Conservation (phyloP, 2,888 invertebrate species). For the Pammene fasciana region DNA sequence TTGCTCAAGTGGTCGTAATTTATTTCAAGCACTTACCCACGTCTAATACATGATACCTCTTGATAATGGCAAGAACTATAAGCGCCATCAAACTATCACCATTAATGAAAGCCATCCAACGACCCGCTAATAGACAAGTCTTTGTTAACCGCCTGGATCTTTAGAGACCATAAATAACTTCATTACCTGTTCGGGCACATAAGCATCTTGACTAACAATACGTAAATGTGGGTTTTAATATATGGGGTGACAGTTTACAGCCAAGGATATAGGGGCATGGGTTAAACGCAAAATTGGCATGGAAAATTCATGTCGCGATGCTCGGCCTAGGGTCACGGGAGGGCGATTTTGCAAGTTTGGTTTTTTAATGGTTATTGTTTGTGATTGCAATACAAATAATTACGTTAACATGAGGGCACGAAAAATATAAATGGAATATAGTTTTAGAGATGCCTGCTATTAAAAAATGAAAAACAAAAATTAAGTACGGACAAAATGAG, state of each 20-base stretch:
- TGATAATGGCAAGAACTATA: slow-evolving; percentile 42
- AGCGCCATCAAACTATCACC: slow-evolving; percentile 38
- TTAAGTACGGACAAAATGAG: too few species aligned
- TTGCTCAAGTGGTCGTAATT: slow-evolving; percentile 6
- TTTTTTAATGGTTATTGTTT: neutral
- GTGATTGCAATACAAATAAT: neutral
- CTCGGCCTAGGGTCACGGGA: neutral
- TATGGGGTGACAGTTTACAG: slow-evolving; percentile 73
- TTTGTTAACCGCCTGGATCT: slow-evolving; percentile 37
- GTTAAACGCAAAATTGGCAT: slow-evolving; percentile 23
- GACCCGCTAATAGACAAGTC: slow-evolving; percentile 38
- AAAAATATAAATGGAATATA: neutral
- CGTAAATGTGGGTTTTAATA: slow-evolving; percentile 75
- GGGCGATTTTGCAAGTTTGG: slow-evolving; percentile 10
- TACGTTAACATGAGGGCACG: too few species aligned
- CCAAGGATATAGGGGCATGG: slow-evolving; percentile 45
- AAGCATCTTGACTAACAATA: slow-evolving; percentile 76
- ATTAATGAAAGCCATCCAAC: slow-evolving; percentile 37
- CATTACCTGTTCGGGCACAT: slow-evolving; percentile 76
- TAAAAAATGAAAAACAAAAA: too few species aligned
- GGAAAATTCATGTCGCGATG: slow-evolving; percentile 12
- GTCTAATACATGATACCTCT: slow-evolving; percentile 29
- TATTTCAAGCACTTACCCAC: neutral
- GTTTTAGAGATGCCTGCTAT: neutral
- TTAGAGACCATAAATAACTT: slow-evolving; percentile 77